phyloP scores from a whole-genome alignment of 2,888 invertebrate species.

The Mantis religiosa region DNA sequence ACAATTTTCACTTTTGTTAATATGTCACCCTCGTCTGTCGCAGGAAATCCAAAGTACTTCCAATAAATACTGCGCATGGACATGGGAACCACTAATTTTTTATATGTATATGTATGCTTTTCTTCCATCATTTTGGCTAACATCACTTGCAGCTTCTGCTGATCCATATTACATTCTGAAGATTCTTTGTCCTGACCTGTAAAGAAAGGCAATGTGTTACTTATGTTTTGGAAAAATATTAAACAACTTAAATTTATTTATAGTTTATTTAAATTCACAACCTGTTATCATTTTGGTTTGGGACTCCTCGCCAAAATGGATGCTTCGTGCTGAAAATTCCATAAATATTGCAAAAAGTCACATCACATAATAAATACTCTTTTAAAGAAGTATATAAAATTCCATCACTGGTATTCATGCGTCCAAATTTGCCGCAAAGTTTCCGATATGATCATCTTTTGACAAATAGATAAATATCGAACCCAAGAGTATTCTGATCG shows the following conservation, averaged over 20 bases:
- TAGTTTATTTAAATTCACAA: not conserved
- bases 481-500: constrained; percentile 34
- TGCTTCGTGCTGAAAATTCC: constrained; percentile 29
- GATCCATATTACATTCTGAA: constrained; percentile 10
- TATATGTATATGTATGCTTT: constrained; percentile 43
- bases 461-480: constrained; percentile 42
- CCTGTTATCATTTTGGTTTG: not conserved
- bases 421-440: constrained; percentile 38
- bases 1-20: constrained; percentile 45
- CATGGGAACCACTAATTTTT: constrained; percentile 48
- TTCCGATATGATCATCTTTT: constrained; percentile 38
- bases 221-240: not conserved
- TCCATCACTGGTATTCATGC: not conserved
- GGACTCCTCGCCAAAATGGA: constrained; percentile 35
- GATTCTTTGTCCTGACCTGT: not conserved
- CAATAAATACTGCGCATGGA: constrained; percentile 51
- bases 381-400: not conserved
- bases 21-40: constrained; percentile 47
- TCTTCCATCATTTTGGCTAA: constrained; percentile 40
- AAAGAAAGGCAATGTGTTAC: not conserved
- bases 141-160: constrained; percentile 34
- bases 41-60: constrained; percentile 52
- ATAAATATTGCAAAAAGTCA: constrained; percentile 16
- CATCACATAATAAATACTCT: not conserved
- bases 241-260: not conserved